Evolutionary conservation across 1,140 invertebrate species (phyloP).

Genomic region (Hylaeus volcanicus): DNA sequence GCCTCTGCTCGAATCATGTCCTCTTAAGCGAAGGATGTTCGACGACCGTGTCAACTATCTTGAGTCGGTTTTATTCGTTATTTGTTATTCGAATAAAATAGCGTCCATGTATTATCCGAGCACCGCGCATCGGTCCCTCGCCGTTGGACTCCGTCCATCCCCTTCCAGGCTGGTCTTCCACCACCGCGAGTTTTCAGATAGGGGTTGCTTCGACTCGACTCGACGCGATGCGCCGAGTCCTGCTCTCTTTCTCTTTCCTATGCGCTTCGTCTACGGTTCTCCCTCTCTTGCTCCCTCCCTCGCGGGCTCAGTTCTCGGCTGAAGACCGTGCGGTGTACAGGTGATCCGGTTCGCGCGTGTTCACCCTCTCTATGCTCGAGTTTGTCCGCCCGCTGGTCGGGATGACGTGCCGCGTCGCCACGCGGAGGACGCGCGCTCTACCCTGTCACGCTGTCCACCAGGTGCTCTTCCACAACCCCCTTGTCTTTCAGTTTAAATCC

Average conservation of each 20-base stretch:
- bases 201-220: conserved; percentile 34
- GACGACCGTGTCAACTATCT: no score
- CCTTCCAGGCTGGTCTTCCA: conserved; percentile 17
- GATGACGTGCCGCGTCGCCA: conserved; percentile 67
- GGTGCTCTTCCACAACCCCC: conserved; percentile 31
- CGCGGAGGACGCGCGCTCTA: conserved; percentile 61
- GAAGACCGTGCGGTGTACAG: conserved; percentile 72
- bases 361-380: conserved; percentile 39
- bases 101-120: conserved; percentile 57
- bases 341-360: conserved; percentile 56
- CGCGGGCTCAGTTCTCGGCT: conserved; percentile 72
- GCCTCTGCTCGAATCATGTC: no score
- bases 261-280: conserved; percentile 48
- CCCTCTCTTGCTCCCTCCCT: conserved; percentile 62
- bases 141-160: not conserved
- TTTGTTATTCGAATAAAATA: no score
- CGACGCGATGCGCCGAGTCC: conserved; percentile 26
- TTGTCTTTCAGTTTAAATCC: no score
- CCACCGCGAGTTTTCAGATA: conserved; percentile 26
- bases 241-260: conserved; percentile 50
- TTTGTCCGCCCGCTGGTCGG: conserved; percentile 52
- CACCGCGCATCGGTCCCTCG: conserved; percentile 55
- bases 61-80: no score
- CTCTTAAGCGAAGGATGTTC: no score
- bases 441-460: conserved; percentile 41